A percentile compares a stretch with the other conserved stretches of the same genome.
These are phyloP conservation scores for Diplodus puntazzo DNA, from an alignment of 2,797 vertebrate species.

Conservation along the genomic window DNA sequence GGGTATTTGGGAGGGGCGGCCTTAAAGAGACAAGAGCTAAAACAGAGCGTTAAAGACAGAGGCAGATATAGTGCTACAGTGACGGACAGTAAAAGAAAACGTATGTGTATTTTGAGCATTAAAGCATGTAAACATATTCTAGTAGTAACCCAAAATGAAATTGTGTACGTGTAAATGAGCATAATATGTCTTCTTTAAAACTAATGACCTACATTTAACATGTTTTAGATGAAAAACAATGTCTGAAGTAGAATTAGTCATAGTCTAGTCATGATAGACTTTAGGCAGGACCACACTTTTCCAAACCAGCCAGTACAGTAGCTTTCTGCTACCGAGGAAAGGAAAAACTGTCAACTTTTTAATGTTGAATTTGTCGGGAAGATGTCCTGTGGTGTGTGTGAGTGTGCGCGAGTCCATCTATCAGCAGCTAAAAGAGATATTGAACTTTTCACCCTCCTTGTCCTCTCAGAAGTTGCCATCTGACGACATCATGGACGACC, in stretches of 20 bases:
- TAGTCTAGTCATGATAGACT: neutral
- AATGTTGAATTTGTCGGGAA: constrained; percentile 15
- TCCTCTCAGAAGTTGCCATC: constrained; percentile 75
- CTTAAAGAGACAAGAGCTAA: too few species aligned
- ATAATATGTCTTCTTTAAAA: too few species aligned
- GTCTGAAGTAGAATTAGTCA: neutral
- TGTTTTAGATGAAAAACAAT: neutral
- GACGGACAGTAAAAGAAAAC: too few species aligned
- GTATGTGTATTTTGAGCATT: too few species aligned
- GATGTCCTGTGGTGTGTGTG: constrained; percentile 32
- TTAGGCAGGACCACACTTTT: constrained; percentile 12
- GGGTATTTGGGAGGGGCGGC: too few species aligned
- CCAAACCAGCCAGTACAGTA: constrained; percentile 30
- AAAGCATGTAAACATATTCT: too few species aligned
- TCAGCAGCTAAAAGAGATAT: constrained; percentile 65
- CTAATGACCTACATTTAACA: neutral
- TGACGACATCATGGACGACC: constrained; percentile 74
- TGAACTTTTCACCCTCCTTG: constrained; percentile 83
- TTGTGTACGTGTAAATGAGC: too few species aligned
- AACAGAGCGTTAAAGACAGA: too few species aligned
- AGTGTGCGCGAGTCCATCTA: constrained; percentile 34
- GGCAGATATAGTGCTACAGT: too few species aligned
- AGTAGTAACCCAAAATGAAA: too few species aligned
- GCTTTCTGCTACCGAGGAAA: constrained; percentile 21
- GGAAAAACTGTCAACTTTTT: constrained; percentile 33